Evolutionary conservation across 2,888 invertebrate species (phyloP).

Genomic region (Lasioglossum pauxillum): DNA sequence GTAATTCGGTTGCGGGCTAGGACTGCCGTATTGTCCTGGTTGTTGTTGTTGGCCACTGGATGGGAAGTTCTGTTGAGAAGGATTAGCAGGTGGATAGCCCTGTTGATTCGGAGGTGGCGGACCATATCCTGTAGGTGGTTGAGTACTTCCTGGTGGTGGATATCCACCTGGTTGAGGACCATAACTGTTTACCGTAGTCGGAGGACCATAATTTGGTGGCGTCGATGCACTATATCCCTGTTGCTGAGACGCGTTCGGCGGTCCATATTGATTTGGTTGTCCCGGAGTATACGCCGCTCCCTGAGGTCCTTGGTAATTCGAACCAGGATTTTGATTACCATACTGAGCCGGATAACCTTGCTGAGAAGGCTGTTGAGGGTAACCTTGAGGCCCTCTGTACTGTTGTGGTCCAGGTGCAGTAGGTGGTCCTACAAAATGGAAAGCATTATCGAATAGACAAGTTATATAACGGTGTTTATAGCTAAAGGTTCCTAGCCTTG

Average conservation of each 20-base stretch:
- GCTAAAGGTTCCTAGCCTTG: neutral
- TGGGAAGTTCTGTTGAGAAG: slow-evolving; percentile 83
- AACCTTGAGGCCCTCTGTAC: slow-evolving; percentile 86
- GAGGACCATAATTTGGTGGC: slow-evolving; percentile 85
- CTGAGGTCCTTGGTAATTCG: slow-evolving; percentile 88
- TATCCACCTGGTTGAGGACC: slow-evolving; percentile 85
- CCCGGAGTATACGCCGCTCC: slow-evolving; percentile 84
- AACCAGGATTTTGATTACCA: slow-evolving; percentile 86
- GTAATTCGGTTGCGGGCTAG: slow-evolving; percentile 83
- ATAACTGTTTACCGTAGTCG: slow-evolving; percentile 81
- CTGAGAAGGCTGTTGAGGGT: slow-evolving; percentile 89
- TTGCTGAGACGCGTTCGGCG: slow-evolving; percentile 87
- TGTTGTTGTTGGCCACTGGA: slow-evolving; percentile 83
- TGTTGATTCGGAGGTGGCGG: slow-evolving; percentile 89
- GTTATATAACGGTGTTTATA: neutral
- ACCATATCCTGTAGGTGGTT: slow-evolving; percentile 87
- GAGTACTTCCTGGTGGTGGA: slow-evolving; percentile 87
- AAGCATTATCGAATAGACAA: neutral
- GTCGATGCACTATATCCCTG: slow-evolving; percentile 88
- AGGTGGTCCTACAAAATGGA: slow-evolving; percentile 83
- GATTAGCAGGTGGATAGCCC: slow-evolving; percentile 87
- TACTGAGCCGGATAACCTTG: slow-evolving; percentile 87
- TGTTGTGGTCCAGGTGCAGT: slow-evolving; percentile 86
- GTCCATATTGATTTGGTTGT: slow-evolving; percentile 88
- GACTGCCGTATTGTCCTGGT: slow-evolving; percentile 82